phyloP scores from a whole-genome alignment of 2,797 vertebrate genomes.

The Trematomus bernacchii region DNA sequence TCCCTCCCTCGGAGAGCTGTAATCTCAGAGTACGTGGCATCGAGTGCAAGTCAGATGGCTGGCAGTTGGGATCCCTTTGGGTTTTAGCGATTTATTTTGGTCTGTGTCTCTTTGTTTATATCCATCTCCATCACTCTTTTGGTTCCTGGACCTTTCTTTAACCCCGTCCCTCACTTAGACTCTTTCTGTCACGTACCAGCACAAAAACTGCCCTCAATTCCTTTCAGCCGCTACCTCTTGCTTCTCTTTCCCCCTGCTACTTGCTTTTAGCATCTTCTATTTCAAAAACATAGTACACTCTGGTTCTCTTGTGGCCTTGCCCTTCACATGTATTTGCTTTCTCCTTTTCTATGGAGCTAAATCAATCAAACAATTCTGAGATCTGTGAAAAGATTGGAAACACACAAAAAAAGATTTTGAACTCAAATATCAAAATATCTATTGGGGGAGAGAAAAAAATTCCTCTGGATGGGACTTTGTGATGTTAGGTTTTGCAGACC shows the following conservation, averaged over 20 bases:
- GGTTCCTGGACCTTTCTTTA: slow-evolving; percentile 33
- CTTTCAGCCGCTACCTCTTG: slow-evolving; percentile 6
- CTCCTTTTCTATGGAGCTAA: background rate
- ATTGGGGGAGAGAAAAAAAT: too few relatives aligned
- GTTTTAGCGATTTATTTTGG: slow-evolving; percentile 44
- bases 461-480: too few relatives aligned
- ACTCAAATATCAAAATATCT: too few relatives aligned
- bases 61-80: slow-evolving; percentile 42
- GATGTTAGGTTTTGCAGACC: too few relatives aligned
- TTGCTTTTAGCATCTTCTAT: slow-evolving; percentile 31
- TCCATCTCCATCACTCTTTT: slow-evolving; percentile 47
- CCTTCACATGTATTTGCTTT: slow-evolving; percentile 17
- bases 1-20: slow-evolving; percentile 58
- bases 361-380: too few relatives aligned
- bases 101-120: slow-evolving; percentile 40
- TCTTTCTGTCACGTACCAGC: slow-evolving; percentile 47
- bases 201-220: slow-evolving; percentile 15
- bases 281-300: background rate
- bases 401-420: too few relatives aligned
- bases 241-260: slow-evolving; percentile 23
- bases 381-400: too few relatives aligned
- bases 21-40: slow-evolving; percentile 60
- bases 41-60: slow-evolving; percentile 61
- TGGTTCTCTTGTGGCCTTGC: slow-evolving; percentile 23
- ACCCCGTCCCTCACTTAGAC: slow-evolving; percentile 23